Evolutionary conservation across 2,888 invertebrate species (phyloP).

Genomic region (Epinotia nisella): DNA sequence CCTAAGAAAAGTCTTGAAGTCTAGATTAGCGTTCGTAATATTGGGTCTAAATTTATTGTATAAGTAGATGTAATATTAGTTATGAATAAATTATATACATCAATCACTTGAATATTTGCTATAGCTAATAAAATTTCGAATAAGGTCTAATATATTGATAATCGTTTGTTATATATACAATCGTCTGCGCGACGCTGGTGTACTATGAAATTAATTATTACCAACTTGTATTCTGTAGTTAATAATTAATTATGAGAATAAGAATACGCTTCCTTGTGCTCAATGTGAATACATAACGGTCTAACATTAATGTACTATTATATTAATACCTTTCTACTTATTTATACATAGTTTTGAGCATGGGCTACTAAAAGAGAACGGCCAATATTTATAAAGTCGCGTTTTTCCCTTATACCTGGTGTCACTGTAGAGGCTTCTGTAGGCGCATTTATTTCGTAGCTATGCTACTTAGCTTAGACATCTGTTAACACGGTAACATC

Average conservation of each 20-base stretch:
- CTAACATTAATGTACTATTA: constrained; percentile 61
- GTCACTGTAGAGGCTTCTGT: neutral
- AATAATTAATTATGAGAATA: constrained; percentile 57
- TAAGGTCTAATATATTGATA: constrained; percentile 73
- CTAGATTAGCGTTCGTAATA: constrained; percentile 31
- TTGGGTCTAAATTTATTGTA: constrained; percentile 50
- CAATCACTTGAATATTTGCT: constrained; percentile 72
- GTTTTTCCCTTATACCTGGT: neutral
- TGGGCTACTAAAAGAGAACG: neutral
- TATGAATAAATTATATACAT: constrained; percentile 59
- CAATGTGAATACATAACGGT: constrained; percentile 80
- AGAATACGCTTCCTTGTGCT: constrained; percentile 80
- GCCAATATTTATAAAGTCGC: neutral
- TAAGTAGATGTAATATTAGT: constrained; percentile 60
- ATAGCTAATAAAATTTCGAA: constrained; percentile 71
- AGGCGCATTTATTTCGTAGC: too few relatives aligned
- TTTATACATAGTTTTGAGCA: constrained; percentile 50
- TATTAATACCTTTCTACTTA: constrained; percentile 46
- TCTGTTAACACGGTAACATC: neutral
- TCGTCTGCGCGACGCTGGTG: constrained; percentile 82
- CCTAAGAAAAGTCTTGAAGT: neutral
- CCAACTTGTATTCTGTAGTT: constrained; percentile 62
- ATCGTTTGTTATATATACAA: constrained; percentile 64
- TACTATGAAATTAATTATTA: constrained; percentile 52
- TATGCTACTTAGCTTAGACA: too few relatives aligned